Evolutionary conservation across 2,113 vertebrate genomes (phyloP).

Genomic region (Petaurus breviceps): DNA sequence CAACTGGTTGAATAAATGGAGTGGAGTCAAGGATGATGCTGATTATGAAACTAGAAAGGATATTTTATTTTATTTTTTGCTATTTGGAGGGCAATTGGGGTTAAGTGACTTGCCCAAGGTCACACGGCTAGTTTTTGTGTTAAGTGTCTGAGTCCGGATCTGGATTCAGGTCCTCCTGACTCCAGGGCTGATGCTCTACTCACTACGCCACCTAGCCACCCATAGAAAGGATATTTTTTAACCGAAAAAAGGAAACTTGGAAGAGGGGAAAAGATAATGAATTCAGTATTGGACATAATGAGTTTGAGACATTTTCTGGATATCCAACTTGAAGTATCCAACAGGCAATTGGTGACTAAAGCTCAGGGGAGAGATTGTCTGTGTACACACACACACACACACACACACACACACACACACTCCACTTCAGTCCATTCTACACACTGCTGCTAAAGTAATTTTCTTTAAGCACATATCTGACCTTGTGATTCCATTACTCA

Average conservation of each 20-base stretch:
- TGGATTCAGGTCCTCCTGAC: too few relatives aligned
- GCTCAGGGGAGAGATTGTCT: not conserved
- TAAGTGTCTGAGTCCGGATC: too few relatives aligned
- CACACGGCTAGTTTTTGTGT: too few relatives aligned
- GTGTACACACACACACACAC: too few relatives aligned
- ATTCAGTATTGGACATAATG: not conserved
- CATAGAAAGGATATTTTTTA: not conserved
- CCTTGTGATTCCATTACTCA: not conserved
- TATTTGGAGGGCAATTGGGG: too few relatives aligned
- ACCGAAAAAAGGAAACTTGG: not conserved
- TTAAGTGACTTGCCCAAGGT: too few relatives aligned
- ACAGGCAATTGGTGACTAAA: not conserved
- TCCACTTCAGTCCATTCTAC: not conserved
- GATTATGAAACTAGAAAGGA: not conserved
- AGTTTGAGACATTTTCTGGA: not conserved
- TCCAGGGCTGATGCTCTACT: too few relatives aligned
- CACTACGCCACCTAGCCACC: too few relatives aligned
- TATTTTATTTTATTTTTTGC: too few relatives aligned
- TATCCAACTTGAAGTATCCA: not conserved
- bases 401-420: not conserved
- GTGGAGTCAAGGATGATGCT: not conserved
- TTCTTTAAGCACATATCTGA: not conserved
- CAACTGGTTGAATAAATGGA: not conserved
- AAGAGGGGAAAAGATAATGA: not conserved
- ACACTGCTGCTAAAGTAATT: not conserved